phyloP scores from a whole-genome alignment of 2,797 vertebrate genomes.

The Buceros bicornis region DNA sequence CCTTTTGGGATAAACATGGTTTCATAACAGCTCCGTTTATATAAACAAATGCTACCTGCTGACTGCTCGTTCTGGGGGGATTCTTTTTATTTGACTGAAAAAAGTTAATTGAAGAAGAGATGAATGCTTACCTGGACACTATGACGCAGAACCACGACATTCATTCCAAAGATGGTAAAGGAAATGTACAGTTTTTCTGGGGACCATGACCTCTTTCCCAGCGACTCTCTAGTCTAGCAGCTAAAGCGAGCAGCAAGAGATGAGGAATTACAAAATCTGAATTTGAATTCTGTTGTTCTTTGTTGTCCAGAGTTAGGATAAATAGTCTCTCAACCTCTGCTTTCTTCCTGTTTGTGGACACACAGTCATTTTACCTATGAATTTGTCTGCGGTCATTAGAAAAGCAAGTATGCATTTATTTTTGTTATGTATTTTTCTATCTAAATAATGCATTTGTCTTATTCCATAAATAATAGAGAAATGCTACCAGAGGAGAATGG shows the following conservation, averaged over 20 bases:
- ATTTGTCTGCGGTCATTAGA: neutral
- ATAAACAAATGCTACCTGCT: slow-evolving; percentile 55
- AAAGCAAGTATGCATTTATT: neutral
- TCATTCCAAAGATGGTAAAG: slow-evolving; percentile 4
- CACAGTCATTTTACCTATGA: fast-evolving
- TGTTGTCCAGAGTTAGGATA: neutral
- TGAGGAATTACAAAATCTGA: neutral
- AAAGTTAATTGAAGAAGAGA: slow-evolving; percentile 25
- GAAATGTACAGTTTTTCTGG: neutral
- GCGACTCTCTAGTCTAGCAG: neutral
- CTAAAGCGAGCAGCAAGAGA: neutral
- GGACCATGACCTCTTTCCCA: neutral
- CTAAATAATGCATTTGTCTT: slow-evolving; percentile 28
- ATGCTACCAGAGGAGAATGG: neutral
- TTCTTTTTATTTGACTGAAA: slow-evolving; percentile 28
- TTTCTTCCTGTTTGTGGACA: neutral
- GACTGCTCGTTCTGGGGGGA: neutral
- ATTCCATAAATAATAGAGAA: neutral
- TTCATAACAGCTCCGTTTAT: slow-evolving; percentile 33
- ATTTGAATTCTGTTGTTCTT: neutral
- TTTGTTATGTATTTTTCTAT: neutral
- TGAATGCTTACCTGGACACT: neutral
- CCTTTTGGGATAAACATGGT: slow-evolving; percentile 36
- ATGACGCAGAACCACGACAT: neutral
- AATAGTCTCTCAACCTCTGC: neutral